A percentile compares a stretch with the other conserved stretches of the same genome.
phyloP scores from a whole-genome alignment of 2,888 invertebrate genomes.

The Tetropium fuscum region DNA sequence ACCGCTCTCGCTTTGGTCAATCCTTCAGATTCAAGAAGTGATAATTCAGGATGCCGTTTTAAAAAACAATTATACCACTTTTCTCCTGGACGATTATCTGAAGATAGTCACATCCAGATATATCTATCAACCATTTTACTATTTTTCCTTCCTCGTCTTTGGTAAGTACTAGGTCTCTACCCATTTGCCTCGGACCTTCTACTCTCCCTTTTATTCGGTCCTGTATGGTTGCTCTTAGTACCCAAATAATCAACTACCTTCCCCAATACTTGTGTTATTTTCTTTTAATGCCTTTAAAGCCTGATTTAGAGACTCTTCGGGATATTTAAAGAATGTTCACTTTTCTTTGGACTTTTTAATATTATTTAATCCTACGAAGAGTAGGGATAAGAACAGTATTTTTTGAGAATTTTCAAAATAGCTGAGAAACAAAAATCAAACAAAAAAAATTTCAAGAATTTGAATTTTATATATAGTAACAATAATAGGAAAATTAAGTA shows the following conservation, averaged over 20 bases:
- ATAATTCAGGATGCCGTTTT: not conserved
- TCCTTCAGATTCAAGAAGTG: constrained; percentile 4
- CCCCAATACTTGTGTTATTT: not conserved
- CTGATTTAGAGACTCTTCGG: not conserved
- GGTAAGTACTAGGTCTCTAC: constrained; percentile 15
- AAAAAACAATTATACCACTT: not conserved
- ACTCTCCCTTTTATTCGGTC: constrained; percentile 23
- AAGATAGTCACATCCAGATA: not conserved
- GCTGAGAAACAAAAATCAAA: not conserved
- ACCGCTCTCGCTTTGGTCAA: constrained; percentile 20
- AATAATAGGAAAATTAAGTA: too few relatives aligned
- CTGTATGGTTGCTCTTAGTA: constrained; percentile 22
- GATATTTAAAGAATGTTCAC: not conserved
- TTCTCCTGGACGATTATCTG: not conserved
- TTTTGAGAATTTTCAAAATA: not conserved
- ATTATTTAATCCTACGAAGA: not conserved
- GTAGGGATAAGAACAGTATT: too few relatives aligned
- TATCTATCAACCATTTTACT: not conserved
- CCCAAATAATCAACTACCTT: constrained; percentile 2
- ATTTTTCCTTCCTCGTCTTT: constrained; percentile 14
- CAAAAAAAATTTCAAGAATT: not conserved
- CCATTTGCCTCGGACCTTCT: constrained; percentile 19
- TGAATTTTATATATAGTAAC: too few relatives aligned
- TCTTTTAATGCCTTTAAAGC: not conserved
- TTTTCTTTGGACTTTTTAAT: not conserved